These are phyloP conservation scores for Andricus quercusramuli DNA, from an alignment of 2,888 invertebrate genomes.

Conservation along the genomic window DNA sequence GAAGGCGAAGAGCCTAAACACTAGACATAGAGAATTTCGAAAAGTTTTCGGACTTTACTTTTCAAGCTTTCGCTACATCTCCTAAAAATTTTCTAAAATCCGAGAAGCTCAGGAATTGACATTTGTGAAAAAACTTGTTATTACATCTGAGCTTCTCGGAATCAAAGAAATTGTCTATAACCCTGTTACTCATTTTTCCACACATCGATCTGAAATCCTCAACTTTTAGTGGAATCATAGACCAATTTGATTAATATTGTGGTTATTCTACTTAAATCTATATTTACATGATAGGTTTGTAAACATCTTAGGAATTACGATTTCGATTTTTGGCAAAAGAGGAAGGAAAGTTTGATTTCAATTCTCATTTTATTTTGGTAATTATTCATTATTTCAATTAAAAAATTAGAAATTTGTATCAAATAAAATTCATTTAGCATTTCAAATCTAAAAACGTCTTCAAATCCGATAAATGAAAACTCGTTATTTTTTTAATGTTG, in stretches of 20 bases:
- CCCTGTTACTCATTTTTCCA: slow-evolving; percentile 33
- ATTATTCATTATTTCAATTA: not conserved
- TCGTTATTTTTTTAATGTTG: no score
- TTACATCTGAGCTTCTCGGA: not conserved
- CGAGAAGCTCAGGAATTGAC: not conserved
- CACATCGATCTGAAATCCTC: slow-evolving; percentile 5
- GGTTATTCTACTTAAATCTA: not conserved
- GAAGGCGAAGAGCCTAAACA: slow-evolving; percentile 12
- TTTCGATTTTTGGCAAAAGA: not conserved
- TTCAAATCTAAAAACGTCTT: not conserved
- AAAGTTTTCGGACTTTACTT: not conserved
- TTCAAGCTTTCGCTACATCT: not conserved
- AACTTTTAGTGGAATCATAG: slow-evolving; percentile 6
- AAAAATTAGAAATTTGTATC: not conserved
- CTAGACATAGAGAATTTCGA: slow-evolving; percentile 22
- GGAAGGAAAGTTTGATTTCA: not conserved
- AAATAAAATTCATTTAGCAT: not conserved
- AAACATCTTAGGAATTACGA: not conserved
- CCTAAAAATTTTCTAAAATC: not conserved
- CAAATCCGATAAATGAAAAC: not conserved
- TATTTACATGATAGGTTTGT: not conserved
- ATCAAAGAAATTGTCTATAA: slow-evolving; percentile 12
- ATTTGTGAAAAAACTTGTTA: not conserved
- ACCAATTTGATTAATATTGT: not conserved
- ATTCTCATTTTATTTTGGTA: not conserved